These are phyloP conservation scores for Pogonocherus hispidulus DNA, from an alignment of 2,888 invertebrate genomes.

Conservation along the genomic window DNA sequence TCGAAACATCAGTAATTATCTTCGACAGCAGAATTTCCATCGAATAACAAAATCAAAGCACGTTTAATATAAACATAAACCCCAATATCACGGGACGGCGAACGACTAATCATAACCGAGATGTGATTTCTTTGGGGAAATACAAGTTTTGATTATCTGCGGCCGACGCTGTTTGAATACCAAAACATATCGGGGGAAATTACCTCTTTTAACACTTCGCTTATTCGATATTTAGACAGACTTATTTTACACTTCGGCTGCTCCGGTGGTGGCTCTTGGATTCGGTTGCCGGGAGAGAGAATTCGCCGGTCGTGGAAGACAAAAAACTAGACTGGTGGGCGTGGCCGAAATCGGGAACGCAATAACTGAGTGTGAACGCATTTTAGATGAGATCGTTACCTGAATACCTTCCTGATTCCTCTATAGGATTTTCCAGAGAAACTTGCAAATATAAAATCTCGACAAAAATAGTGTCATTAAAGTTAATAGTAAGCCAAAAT, in stretches of 20 bases:
- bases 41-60: slow-evolving; percentile 53
- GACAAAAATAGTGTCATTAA: too few relatives aligned
- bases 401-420: too few relatives aligned
- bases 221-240: slow-evolving; percentile 61
- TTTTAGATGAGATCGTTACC: too few relatives aligned
- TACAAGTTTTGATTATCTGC: slow-evolving; percentile 67
- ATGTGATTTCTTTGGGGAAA: slow-evolving; percentile 69
- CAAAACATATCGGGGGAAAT: slow-evolving; percentile 60
- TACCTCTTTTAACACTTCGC: slow-evolving; percentile 60
- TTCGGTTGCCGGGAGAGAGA: too few relatives aligned
- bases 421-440: too few relatives aligned
- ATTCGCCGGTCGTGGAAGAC: too few relatives aligned
- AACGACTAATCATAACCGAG: slow-evolving; percentile 46
- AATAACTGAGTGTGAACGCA: too few relatives aligned
- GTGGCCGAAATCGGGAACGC: too few relatives aligned
- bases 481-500: too few relatives aligned
- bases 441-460: too few relatives aligned
- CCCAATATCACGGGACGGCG: slow-evolving; percentile 40
- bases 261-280: slow-evolving; percentile 25
- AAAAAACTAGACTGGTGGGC: too few relatives aligned
- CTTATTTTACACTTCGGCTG: slow-evolving; percentile 48
- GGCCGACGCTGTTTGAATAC: slow-evolving; percentile 58
- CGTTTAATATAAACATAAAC: slow-evolving; percentile 57
- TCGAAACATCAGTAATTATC: background rate
- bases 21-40: background rate